Evolutionary conservation across 1,140 invertebrate genomes (phyloP).

Genomic region (Spodoptera frugiperda): DNA sequence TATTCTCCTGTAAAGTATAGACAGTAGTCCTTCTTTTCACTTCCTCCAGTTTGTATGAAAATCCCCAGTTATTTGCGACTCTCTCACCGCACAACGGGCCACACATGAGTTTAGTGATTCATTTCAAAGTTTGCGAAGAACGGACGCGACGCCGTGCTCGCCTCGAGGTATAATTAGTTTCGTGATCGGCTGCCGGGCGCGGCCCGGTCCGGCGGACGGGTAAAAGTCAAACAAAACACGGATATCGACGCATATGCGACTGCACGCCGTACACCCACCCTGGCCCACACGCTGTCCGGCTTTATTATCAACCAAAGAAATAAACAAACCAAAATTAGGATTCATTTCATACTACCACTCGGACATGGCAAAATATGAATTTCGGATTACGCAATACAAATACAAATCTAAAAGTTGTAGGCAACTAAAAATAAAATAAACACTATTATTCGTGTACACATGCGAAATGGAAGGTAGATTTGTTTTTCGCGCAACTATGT

Average conservation of each 20-base stretch:
- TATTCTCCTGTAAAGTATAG: neutral
- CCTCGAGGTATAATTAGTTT: conserved; percentile 78
- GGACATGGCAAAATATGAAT: conserved; percentile 8
- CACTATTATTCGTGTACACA: neutral
- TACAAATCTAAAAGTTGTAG: neutral
- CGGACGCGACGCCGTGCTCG: conserved; percentile 62
- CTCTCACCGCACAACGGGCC: conserved; percentile 42
- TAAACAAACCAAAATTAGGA: conserved; percentile 20
- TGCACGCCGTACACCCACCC: conserved; percentile 40
- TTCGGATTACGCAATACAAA: neutral
- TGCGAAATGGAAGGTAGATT: conserved; percentile 2
- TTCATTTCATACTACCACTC: conserved; percentile 9
- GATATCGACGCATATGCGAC: conserved; percentile 60
- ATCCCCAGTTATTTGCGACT: conserved; percentile 11
- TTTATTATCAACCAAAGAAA: conserved; percentile 33
- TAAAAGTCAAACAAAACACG: conserved; percentile 71
- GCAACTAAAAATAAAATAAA: conserved; percentile 11
- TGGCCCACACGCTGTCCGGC: conserved; percentile 9
- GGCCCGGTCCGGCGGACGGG: conserved; percentile 41
- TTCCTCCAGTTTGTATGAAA: conserved; percentile 23
- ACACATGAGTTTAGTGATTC: conserved; percentile 61
- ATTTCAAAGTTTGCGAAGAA: conserved; percentile 72
- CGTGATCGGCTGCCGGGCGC: conserved; percentile 59
- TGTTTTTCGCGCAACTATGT: conserved; percentile 9
- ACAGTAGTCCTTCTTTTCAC: neutral